Evolutionary conservation across 2,113 vertebrate genomes (phyloP).

Genomic region (Trichomycterus rosablanca): DNA sequence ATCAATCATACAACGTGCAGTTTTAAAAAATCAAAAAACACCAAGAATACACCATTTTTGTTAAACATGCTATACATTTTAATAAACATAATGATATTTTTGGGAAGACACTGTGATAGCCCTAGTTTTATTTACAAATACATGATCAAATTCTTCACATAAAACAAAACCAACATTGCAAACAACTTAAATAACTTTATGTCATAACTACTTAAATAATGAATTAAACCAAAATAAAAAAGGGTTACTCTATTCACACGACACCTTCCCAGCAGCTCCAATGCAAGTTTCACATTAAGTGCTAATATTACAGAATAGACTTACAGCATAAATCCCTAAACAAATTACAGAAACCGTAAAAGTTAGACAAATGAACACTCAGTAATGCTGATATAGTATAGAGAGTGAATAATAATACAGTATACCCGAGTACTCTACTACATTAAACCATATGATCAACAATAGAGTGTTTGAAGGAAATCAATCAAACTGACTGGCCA

Average conservation of each 20-base stretch:
- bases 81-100: conserved; percentile 76
- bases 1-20: too few species aligned
- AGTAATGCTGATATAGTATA: conserved; percentile 12
- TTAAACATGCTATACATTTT: conserved; percentile 77
- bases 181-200: conserved; percentile 77
- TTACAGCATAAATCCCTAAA: conserved; percentile 71
- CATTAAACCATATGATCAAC: background rate
- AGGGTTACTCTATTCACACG: conserved; percentile 77
- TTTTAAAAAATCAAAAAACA: too few species aligned
- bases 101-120: conserved; percentile 71
- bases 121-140: conserved; percentile 81
- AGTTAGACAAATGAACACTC: conserved; percentile 18
- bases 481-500: too few species aligned
- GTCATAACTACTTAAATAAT: conserved; percentile 80
- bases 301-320: conserved; percentile 69
- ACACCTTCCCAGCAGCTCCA: conserved; percentile 72
- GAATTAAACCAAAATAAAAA: conserved; percentile 52
- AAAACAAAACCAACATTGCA: conserved; percentile 73
- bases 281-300: conserved; percentile 82
- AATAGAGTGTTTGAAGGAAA: too few species aligned
- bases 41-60: conserved; percentile 28
- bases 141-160: conserved; percentile 72
- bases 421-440: background rate
- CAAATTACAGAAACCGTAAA: conserved; percentile 46
- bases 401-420: background rate